A percentile compares a stretch with the other conserved stretches of the same genome.
phyloP scores from a whole-genome alignment of 2,113 vertebrate genomes.

The Python bivittatus region DNA sequence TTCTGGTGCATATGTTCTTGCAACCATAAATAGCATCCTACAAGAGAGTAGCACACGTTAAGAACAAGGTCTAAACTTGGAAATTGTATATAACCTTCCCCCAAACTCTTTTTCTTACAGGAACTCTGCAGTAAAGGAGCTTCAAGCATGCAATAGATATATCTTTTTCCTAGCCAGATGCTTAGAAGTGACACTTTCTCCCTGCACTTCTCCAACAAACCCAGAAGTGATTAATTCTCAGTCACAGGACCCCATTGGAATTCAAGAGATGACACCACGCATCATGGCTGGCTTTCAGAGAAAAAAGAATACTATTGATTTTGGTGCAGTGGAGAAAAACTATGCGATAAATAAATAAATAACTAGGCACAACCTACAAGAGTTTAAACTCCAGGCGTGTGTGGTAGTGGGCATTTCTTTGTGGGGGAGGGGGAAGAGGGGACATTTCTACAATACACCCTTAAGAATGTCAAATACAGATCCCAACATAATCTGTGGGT shows the following conservation, averaged over 20 bases:
- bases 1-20: not conserved
- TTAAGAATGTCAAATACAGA: conserved; percentile 11
- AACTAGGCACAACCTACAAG: not conserved
- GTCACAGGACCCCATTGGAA: not conserved
- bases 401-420: not conserved
- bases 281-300: not conserved
- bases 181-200: not conserved
- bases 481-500: not conserved
- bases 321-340: not conserved
- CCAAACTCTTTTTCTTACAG: not conserved
- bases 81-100: too few relatives aligned
- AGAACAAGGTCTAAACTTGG: not conserved
- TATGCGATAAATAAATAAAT: not conserved
- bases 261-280: conserved; percentile 11
- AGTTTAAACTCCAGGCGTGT: not conserved
- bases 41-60: not conserved
- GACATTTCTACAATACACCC: not conserved
- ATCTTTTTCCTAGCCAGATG: not conserved
- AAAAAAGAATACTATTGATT: conserved; percentile 21
- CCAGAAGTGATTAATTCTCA: conserved; percentile 10
- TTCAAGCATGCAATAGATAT: not conserved
- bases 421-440: not conserved
- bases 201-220: not conserved
- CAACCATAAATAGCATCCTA: not conserved
- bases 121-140: not conserved